A percentile compares a stretch with the other conserved stretches of the same genome.
These are phyloP conservation scores for Drosophila tsacasi DNA, from an alignment of 1,140 invertebrate species.

Conservation along the genomic window DNA sequence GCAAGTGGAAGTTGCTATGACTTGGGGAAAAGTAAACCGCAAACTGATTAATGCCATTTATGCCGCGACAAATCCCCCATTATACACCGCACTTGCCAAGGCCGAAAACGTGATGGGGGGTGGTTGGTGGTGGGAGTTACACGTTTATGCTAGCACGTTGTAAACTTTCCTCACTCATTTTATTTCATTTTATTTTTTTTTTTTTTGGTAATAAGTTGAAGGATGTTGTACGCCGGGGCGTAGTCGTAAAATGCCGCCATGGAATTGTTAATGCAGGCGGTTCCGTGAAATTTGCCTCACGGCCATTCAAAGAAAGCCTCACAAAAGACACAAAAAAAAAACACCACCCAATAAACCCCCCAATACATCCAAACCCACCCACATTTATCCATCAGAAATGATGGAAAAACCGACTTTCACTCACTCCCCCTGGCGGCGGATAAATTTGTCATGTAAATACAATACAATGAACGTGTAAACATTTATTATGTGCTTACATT, in stretches of 20 bases:
- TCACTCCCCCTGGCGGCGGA: slow-evolving; percentile 11
- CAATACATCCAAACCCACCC: not conserved
- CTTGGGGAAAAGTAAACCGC: slow-evolving; percentile 44
- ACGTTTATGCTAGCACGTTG: slow-evolving; percentile 59
- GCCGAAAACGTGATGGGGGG: slow-evolving; percentile 17
- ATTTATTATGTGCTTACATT: slow-evolving; percentile 55
- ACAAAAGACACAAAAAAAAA: slow-evolving; percentile 18
- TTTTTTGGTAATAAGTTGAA: slow-evolving; percentile 64
- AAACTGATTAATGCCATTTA: slow-evolving; percentile 70
- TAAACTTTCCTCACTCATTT: slow-evolving; percentile 50
- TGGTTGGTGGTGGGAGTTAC: slow-evolving; percentile 38
- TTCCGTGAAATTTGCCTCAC: slow-evolving; percentile 34
- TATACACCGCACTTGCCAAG: slow-evolving; percentile 35
- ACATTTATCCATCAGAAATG: slow-evolving; percentile 10
- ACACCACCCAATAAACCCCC: slow-evolving; percentile 1
- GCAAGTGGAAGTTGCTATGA: slow-evolving; percentile 30
- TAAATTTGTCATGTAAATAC: slow-evolving; percentile 58
- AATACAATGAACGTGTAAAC: slow-evolving; percentile 55
- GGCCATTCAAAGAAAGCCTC: slow-evolving; percentile 6
- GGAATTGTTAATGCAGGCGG: slow-evolving; percentile 47
- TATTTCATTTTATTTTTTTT: not conserved
- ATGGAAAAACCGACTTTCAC: slow-evolving; percentile 7
- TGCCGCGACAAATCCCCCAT: slow-evolving; percentile 63
- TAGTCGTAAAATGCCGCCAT: slow-evolving; percentile 56
- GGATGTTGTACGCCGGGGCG: slow-evolving; percentile 20